Evolutionary conservation across 2,113 vertebrate species (phyloP), one percentile per base, ranked within the genome.

Genomic region (Genyomyrus donnyi): DNA sequence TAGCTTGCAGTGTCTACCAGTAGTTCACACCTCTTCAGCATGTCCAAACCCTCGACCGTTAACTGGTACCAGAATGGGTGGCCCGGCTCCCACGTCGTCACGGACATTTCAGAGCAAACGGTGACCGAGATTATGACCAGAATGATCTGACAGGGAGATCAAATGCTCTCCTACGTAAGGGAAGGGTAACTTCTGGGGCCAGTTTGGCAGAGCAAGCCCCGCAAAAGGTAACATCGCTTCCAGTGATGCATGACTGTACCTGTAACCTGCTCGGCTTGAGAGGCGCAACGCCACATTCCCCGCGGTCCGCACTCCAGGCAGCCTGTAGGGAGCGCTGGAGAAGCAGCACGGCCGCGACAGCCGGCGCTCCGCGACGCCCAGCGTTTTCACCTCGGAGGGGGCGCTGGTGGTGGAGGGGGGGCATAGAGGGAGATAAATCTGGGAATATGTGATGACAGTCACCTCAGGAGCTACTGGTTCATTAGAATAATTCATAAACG

Each of bases 401-500:
- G 86, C 27, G 31, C 27, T 15, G 27, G 8, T 13, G n/a, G 27
- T 27, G 27, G 49, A 1, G 27, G 50, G 49, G 27, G 50, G 49
- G 49, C 11, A 5, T 5, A 50, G 48, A 19, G 86, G 13, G 45
- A 70, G n/a, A n/a, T 62, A 74, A 70, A 77, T 89, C 88, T 77
- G 39, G 24, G 42, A 88, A 46, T 46, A 48, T 80, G 39, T 21
- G 39, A 90, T 86, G 56, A 90, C 46, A 91, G 93, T 88, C 77
- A 66, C 58, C 0, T 8, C 13, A 88, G 48, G 74, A 88, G 50
- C 19, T 50, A 49, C 21, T 10, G 77, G 85, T 84, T 42, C 91
- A 92, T 85, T 87, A 62, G 86, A 91, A 90, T 90, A 66, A 90
- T 89, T 91, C 85, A 88, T 93, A 91, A 93, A 92, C 92, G 66